phyloP scores from a whole-genome alignment of 2,113 vertebrate species.

The Perca schrenkii region DNA sequence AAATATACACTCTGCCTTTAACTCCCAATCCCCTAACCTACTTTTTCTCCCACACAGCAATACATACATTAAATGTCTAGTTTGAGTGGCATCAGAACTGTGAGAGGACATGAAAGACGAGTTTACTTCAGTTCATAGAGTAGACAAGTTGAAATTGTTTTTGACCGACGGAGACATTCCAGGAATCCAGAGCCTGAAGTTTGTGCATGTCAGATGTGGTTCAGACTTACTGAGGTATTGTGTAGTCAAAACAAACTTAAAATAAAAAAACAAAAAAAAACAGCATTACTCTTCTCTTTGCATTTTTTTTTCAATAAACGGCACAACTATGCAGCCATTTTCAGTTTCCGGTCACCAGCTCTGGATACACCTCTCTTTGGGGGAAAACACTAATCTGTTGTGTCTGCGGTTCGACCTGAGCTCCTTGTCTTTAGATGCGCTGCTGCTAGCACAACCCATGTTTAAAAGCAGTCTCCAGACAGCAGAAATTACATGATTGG shows the following conservation, averaged over 20 bases:
- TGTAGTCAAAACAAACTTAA: constrained; percentile 39
- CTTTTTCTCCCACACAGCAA: constrained; percentile 45
- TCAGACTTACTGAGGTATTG: constrained; percentile 71
- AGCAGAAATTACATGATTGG: neutral
- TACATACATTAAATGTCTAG: constrained; percentile 43
- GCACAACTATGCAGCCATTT: neutral
- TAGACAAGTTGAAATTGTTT: constrained; percentile 42
- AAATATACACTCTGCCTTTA: constrained; percentile 53
- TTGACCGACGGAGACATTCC: constrained; percentile 47
- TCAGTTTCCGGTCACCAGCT: neutral
- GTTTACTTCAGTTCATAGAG: constrained; percentile 47
- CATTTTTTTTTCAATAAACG: constrained; percentile 11
- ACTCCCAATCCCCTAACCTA: constrained; percentile 1
- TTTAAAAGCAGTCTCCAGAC: constrained; percentile 11
- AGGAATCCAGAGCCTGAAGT: constrained; percentile 54
- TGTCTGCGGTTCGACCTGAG: constrained; percentile 27
- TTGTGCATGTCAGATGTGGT: constrained; percentile 55
- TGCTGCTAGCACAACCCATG: neutral
- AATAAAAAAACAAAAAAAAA: neutral
- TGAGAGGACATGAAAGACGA: constrained; percentile 40
- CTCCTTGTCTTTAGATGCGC: neutral
- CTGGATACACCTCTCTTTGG: constrained; percentile 1
- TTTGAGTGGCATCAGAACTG: constrained; percentile 64
- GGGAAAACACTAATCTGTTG: neutral
- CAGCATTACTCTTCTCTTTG: constrained; percentile 22